phyloP scores from a whole-genome alignment of 2,113 vertebrate species.

The Trichechus manatus region DNA sequence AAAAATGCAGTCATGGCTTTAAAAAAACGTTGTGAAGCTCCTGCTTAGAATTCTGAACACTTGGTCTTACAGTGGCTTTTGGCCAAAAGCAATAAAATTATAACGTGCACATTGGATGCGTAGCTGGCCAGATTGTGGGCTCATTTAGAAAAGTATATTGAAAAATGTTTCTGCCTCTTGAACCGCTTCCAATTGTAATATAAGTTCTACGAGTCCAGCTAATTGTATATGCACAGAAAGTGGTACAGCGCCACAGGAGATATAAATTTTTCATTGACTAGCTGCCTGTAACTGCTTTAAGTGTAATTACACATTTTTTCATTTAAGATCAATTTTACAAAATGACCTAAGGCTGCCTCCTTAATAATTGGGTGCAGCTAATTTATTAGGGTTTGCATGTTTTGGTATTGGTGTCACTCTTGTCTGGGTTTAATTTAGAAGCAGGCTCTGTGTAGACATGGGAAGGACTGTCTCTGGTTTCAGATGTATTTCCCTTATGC shows the following conservation, averaged over 20 bases:
- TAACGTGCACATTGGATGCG: not conserved
- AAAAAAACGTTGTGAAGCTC: conserved; percentile 52
- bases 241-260: conserved; percentile 68
- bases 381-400: conserved; percentile 73
- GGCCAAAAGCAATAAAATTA: conserved; percentile 65
- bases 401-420: conserved; percentile 43
- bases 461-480: conserved; percentile 55
- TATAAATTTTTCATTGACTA: conserved; percentile 68
- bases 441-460: not conserved
- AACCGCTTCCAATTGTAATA: conserved; percentile 63
- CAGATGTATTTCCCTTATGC: conserved; percentile 58
- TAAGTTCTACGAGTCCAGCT: conserved; percentile 56
- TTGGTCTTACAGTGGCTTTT: conserved; percentile 50
- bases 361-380: conserved; percentile 67
- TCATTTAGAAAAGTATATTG: conserved; percentile 69
- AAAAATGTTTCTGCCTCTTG: conserved; percentile 62
- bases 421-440: conserved; percentile 62
- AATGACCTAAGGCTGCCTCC: conserved; percentile 54
- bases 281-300: conserved; percentile 64
- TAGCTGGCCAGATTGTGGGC: conserved; percentile 53
- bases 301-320: conserved; percentile 79
- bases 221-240: conserved; percentile 73
- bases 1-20: not conserved
- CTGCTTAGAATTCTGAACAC: conserved; percentile 56
- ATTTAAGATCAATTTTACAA: conserved; percentile 73